phyloP scores from a whole-genome alignment of 2,113 vertebrate species.

The Telmatochromis sp. region DNA sequence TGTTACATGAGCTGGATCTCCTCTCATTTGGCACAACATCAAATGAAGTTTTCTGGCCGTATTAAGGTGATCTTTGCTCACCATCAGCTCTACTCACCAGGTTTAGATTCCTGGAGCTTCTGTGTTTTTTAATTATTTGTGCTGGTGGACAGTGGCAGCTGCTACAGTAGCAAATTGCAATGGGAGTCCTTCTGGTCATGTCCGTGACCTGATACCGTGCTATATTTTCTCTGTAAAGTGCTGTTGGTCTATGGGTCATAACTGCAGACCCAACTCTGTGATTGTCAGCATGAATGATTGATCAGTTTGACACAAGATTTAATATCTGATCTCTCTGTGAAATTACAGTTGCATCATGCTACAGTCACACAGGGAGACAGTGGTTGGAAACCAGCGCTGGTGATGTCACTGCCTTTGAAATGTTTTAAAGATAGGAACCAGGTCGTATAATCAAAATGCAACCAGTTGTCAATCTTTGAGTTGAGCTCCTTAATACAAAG shows the following conservation, averaged over 20 bases:
- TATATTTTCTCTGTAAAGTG: neutral
- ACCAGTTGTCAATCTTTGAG: neutral
- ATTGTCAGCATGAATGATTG: neutral
- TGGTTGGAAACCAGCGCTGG: rapidly evolving
- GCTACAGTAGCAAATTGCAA: neutral
- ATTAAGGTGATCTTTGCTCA: neutral
- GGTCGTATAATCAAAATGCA: neutral
- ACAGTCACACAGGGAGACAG: neutral
- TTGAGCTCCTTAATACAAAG: neutral
- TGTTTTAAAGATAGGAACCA: neutral
- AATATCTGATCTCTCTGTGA: neutral
- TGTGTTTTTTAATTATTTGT: neutral
- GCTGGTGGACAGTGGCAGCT: neutral
- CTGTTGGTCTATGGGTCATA: neutral
- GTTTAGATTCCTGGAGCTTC: neutral
- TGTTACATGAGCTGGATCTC: neutral
- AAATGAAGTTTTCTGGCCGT: neutral
- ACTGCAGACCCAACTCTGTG: neutral
- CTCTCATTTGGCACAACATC: neutral
- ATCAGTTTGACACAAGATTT: neutral
- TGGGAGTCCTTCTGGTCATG: neutral
- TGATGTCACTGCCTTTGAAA: neutral
- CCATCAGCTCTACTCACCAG: neutral
- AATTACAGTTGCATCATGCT: neutral
- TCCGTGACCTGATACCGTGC: neutral